Base-by-base conservation (phyloP, 2,888 invertebrate species). In the Tolmerus cingulatus region DNA sequence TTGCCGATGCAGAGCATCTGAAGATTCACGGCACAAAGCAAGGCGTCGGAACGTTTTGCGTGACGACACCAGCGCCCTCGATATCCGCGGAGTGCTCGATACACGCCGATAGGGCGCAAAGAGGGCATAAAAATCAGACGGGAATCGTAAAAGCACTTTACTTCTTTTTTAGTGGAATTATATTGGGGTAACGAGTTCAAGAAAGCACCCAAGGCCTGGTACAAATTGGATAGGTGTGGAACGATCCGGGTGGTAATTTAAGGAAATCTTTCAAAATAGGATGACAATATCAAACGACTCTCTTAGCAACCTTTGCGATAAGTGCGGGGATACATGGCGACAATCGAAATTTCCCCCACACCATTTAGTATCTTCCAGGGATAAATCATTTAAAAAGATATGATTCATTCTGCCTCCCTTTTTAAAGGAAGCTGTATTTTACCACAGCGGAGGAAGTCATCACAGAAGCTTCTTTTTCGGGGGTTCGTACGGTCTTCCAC, bases 61-160 rank as follows among this genome's bases (percentile, higher is more conserved):
- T 66, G 82, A 84, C 82, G 66, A 66, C 66, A 66, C 37, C 57
- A 23, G 14, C 16, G 81, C 34, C 55, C 16, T 81, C 51, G 55
- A 81, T 81, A 55, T 81, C 27, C 66, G 55, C 82, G 37, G 37
- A 23, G 37, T 51, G 40, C 66, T 37, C 82, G 37, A 19, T 55
- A 66, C 27, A 66, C 66, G 37, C 12, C 23, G 82, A 51, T 79
- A 30, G 79, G 43, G 30, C 43, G 51, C 46, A 51, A 30, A n/a
- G 57, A 34, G 30, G 66, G 66, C 23, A 84, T 84, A 84, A 84
- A 84, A 84, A 84, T 84, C 82, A 84, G 66, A 84, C 66, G 82
- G 37, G 82, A 84, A 40, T 84, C 82, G 66, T 84, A 84, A 84
- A 84, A 84, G 82, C 12, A 84, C 34, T 66, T 84, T 84, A 84